Percentiles rank a stretch among this genome's conserved stretches.
These are phyloP conservation scores for Acholoe squamosa DNA, from an alignment of 2,888 invertebrate species.

Conservation along the genomic window DNA sequence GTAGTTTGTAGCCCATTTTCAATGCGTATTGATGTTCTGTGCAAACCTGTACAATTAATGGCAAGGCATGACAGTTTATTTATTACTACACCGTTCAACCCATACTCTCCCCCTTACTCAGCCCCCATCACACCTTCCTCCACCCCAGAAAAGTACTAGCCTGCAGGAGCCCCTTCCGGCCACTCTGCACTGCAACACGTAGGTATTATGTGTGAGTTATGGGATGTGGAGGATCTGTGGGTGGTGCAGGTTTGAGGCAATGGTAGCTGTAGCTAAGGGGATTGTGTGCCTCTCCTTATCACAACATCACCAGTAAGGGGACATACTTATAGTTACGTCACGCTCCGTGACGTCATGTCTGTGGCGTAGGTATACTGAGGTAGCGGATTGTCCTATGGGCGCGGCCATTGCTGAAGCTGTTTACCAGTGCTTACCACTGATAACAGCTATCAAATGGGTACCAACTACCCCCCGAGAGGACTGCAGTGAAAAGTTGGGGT, in stretches of 20 bases:
- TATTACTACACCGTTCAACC: not conserved
- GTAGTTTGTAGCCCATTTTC: not conserved
- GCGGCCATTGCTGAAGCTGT: no score
- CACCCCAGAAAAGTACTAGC: not conserved
- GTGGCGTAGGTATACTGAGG: no score
- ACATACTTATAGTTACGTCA: constrained; percentile 1
- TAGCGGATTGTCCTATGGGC: no score
- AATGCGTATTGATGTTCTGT: not conserved
- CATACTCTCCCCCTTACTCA: no score
- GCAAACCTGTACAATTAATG: not conserved
- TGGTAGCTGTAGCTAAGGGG: not conserved
- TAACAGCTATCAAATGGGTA: no score
- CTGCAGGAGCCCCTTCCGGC: not conserved
- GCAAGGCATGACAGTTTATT: constrained; percentile 5
- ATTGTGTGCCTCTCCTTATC: constrained; percentile 1
- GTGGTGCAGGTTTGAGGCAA: not conserved
- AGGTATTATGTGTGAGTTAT: not conserved
- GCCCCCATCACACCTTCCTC: not conserved
- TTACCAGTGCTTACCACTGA: no score
- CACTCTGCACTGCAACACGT: not conserved
- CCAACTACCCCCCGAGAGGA: no score
- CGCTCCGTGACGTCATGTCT: no score
- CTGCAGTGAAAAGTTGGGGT: no score
- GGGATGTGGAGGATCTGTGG: not conserved
- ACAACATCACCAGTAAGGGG: not conserved